These are phyloP conservation scores for Monopis laevigella DNA, from an alignment of 2,888 invertebrate genomes.

Conservation along the genomic window DNA sequence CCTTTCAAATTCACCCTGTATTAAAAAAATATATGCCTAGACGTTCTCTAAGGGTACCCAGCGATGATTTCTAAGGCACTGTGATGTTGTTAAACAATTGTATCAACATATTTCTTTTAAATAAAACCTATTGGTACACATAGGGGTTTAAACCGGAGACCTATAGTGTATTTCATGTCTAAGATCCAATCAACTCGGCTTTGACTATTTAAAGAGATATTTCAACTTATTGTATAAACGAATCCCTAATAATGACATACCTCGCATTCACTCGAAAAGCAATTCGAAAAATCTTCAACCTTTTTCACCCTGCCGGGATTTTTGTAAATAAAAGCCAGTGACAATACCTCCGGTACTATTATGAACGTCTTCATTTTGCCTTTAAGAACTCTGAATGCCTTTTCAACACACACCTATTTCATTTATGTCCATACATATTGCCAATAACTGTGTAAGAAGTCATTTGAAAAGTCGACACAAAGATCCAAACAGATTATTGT, in stretches of 20 bases:
- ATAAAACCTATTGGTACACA: too few species aligned
- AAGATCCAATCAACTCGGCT: too few species aligned
- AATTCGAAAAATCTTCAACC: constrained; percentile 18
- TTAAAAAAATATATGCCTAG: too few species aligned
- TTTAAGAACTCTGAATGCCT: constrained; percentile 37
- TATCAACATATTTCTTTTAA: too few species aligned
- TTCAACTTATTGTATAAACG: not conserved
- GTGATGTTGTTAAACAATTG: too few species aligned
- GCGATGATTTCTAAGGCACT: too few species aligned
- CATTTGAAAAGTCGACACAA: constrained; percentile 1
- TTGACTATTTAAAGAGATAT: too few species aligned
- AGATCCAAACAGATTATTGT: constrained; percentile 8
- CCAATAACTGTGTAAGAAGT: not conserved
- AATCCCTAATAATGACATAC: constrained; percentile 4
- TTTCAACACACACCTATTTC: constrained; percentile 25
- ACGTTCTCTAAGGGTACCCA: too few species aligned
- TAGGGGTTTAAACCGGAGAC: too few species aligned
- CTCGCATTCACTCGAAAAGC: constrained; percentile 17
- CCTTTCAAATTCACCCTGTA: too few species aligned
- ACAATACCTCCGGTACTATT: constrained; percentile 45
- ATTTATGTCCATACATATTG: constrained; percentile 27
- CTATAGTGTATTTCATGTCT: too few species aligned
- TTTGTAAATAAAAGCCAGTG: constrained; percentile 29
- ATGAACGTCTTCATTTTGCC: constrained; percentile 43
- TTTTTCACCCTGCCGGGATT: too few species aligned